Evolutionary conservation across 2,113 vertebrate species (phyloP), one percentile per base, ranked within the genome.

Genomic region (Pelvicachromis taeniatus): DNA sequence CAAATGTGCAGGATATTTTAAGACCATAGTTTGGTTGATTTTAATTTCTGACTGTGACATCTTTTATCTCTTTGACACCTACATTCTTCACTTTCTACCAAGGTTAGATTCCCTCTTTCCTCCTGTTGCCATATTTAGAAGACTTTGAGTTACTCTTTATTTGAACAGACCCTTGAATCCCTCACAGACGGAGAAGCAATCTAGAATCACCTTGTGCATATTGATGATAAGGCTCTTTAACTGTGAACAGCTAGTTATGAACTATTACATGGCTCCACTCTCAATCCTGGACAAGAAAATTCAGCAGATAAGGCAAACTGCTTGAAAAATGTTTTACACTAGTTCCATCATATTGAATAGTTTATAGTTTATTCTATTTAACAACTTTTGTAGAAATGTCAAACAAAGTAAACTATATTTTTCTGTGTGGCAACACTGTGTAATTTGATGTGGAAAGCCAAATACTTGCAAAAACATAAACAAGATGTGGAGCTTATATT

Each of bases 141-240:
- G 42, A 33, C 45, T 80, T 86, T 85, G 6, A 55, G 78, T 68
- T 58, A 19, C 14, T 84, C 42, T 78, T 84, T 86, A 48, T 91
- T 93, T 84, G 83, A 87, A 78, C 78, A 85, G 31, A 81, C 89
- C 75, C 55, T 77, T 2, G 40, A 89, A 75, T 84, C 77, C 56
- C 53, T 81, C 38, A 81, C 54, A 77, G 83, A 90, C 19, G 14
- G 80, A 89, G 17, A 77, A 88, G 85, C 82, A 83, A 84, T 56
- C 68, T 84, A 75, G 50, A 91, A 70, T 82, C 59, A 56, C 83
- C 16, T 29, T 78, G 63, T 85, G 86, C 65, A 82, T 88, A 68
- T 23, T 61, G 80, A 93, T 84, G 86, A 77, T 17, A 19, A 33
- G 21, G 63, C 78, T 52, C 55, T 26, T 82, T 9, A 3, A 59